These are phyloP conservation scores for Hybos culiciformis DNA, from an alignment of 2,888 invertebrate genomes.

Conservation along the genomic window DNA sequence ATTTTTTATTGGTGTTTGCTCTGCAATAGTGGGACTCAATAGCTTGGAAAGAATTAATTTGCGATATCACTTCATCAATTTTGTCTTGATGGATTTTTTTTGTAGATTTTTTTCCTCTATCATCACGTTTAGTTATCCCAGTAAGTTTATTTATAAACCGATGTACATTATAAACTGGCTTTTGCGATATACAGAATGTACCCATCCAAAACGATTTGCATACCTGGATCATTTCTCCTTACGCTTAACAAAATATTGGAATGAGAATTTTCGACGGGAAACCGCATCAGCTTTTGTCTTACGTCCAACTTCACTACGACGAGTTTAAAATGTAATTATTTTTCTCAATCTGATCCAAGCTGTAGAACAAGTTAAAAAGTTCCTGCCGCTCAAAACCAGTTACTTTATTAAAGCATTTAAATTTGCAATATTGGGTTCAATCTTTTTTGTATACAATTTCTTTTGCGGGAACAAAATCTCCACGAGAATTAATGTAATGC, in stretches of 20 bases:
- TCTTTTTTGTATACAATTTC: neutral
- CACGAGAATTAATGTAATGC: neutral
- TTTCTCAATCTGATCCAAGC: conserved; percentile 3
- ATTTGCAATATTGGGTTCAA: neutral
- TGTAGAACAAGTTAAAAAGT: conserved; percentile 2
- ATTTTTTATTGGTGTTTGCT: conserved; percentile 3
- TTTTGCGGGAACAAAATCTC: neutral
- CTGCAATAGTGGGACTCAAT: conserved; percentile 7
- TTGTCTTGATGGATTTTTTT: neutral
- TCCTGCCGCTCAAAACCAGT: neutral
- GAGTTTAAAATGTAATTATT: conserved; percentile 5
- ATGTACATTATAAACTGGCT: conserved; percentile 4
- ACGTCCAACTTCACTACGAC: neutral
- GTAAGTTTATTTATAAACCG: conserved; percentile 1
- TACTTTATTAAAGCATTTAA: neutral
- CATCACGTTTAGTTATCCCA: neutral
- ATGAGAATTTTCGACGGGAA: neutral
- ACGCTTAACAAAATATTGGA: conserved; percentile 3
- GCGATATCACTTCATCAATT: neutral
- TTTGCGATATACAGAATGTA: conserved; percentile 5
- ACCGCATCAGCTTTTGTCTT: neutral
- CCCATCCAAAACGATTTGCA: conserved; percentile 7
- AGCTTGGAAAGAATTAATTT: too few relatives aligned
- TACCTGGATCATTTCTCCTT: conserved; percentile 4
- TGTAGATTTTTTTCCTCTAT: neutral